A percentile compares a stretch with the other conserved stretches of the same genome.
phyloP scores from a whole-genome alignment of 2,888 invertebrate genomes.

The Pyrochroa serraticornis region DNA sequence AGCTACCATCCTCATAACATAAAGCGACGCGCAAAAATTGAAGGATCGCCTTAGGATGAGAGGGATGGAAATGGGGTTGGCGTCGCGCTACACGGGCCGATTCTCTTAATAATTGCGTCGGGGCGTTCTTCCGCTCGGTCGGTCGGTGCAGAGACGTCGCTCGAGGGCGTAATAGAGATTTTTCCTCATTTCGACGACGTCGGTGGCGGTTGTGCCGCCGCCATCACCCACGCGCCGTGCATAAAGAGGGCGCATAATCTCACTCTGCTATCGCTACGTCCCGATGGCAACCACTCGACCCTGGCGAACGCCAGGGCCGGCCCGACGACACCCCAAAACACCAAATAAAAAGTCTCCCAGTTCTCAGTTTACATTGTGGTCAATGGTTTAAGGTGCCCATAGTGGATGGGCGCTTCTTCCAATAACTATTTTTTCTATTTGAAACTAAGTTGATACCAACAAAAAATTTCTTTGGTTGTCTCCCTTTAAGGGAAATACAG shows the following conservation, averaged over 20 bases:
- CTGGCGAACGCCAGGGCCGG: too few relatives aligned
- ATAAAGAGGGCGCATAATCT: slow-evolving; percentile 30
- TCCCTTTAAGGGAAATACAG: too few relatives aligned
- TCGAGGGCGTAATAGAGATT: slow-evolving; percentile 10
- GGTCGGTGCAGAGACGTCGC: slow-evolving; percentile 1
- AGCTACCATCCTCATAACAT: not conserved
- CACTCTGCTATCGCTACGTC: slow-evolving; percentile 28
- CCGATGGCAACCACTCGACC: not conserved
- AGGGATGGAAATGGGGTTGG: not conserved
- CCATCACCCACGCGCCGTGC: slow-evolving; percentile 16
- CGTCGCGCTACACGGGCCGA: slow-evolving; percentile 1
- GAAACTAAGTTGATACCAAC: too few relatives aligned
- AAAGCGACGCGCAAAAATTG: not conserved
- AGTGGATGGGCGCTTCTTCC: too few relatives aligned
- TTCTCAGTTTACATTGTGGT: too few relatives aligned
- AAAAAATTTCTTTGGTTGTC: too few relatives aligned
- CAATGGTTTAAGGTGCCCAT: too few relatives aligned
- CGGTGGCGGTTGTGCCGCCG: slow-evolving; percentile 8
- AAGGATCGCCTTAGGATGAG: not conserved
- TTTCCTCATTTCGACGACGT: slow-evolving; percentile 11
- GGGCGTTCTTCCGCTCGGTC: not conserved
- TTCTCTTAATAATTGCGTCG: slow-evolving; percentile 9
- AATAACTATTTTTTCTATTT: too few relatives aligned
- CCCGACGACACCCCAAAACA: too few relatives aligned
- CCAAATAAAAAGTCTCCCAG: too few relatives aligned